Base-by-base conservation (phyloP, 2,888 invertebrate genomes). In the Dolichomitus sp. region DNA sequence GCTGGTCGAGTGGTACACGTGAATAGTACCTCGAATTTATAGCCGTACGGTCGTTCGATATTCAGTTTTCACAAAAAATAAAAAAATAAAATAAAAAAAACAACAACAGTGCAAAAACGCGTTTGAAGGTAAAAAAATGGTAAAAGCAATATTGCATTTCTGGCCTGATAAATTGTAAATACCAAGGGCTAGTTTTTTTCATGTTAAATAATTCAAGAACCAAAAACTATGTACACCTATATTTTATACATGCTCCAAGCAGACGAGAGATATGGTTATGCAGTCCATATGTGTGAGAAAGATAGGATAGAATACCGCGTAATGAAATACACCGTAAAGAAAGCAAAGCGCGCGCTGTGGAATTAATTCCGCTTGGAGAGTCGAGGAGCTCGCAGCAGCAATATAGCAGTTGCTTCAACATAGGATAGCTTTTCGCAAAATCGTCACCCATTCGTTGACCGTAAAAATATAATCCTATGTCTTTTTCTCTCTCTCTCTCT, bases 361-460 rank as follows among this genome's bases (percentile, higher is more conserved):
- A 77, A 76, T 73, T 52, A 77, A 77, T 73, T 59, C 12, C 42
- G 37, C 42, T 45, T 14, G 27, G 27, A 9, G 45, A 54, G 54
- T 37, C 42, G 54, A 33, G 42, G 37, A 17, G n/a, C 27, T 17
- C 17, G 0, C 48, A 48, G 42, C 48, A 45, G 52, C 27, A 30
- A 27, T 11, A 52, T 19, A 19, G 11, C 6, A 52, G 17, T 52
- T 19, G 42, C 27, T 37, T 42, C 30, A 14, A 11, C 19, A 37
- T 37, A 6, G 27, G 14, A 45, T 48, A 30, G 19, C 42, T 40
- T 77, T 68, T 63, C 48, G 54, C 59, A 19, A 73, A 77, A 73
- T 63, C 50, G 45, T 77, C 52, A 63, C 50, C 50, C 33, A 65
- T 66, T 66, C 66, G 59, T 81, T 81, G 59, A 66, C 66, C 65